Base-by-base conservation (phyloP, 2,888 invertebrate species). In the Eristalis pertinax region DNA sequence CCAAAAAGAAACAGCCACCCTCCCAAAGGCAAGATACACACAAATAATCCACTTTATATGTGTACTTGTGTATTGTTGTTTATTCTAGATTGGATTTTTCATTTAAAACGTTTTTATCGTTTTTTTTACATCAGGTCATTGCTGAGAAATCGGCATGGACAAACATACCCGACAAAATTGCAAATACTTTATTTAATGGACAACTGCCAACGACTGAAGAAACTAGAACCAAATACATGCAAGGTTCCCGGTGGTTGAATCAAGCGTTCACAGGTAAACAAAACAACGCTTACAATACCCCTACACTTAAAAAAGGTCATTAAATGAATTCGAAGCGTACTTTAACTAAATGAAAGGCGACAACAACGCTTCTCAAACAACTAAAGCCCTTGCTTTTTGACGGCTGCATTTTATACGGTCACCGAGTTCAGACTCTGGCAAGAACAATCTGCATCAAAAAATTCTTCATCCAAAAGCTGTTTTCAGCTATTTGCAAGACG, bases 141-240 rank as follows among this genome's bases (percentile, higher is more conserved):
- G 96, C 96, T 8, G 98, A 98, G 98, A 98, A 94, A 97, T 98
- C 89, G 98, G 98, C 72, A 98, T 98, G 97, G 97, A 98, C 92
- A 94, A 80, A 95, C 26, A 94, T 95, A 62, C 93, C 98, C 88
- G 98, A 98, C 93, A 97, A 96, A 92, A 96, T 98, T 41, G 95
- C 97, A 0, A 95, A 95, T 91, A 95, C 97, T 24, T 93, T 98
- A 90, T 98, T 96, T 93, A 98, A 98, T 93, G 98, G 98, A 4
- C 95, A 96, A 90, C 93, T 98, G 90, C 98, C 98, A 13, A 92
- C 35, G 95, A 95, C 89, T 98, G 98, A 98, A 94, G 96, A 35
- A 94, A 88, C 93, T 98, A 67, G 96, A 97, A 11, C 98, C 98
- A 8, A 96, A 95, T 87, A 98, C 98, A 1, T 96, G 96, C 91